Conservation (phyloP, 2,113 vertebrate species). For the Peromyscus maniculatus region DNA sequence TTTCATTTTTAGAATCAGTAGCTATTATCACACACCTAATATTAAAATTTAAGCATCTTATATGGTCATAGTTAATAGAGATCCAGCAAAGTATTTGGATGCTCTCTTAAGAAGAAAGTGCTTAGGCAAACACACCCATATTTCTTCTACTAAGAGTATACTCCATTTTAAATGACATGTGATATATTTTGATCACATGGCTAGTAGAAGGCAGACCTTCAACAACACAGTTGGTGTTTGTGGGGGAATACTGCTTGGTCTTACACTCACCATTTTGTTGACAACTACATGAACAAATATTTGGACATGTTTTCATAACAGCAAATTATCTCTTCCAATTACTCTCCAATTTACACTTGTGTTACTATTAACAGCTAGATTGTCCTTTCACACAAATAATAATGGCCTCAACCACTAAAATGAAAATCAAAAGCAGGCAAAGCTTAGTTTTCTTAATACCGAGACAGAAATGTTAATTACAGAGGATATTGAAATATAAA, state of each 20-base stretch:
- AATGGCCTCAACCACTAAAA: conserved; percentile 72
- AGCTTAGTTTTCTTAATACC: conserved; percentile 74
- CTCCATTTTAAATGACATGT: neutral
- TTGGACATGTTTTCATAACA: conserved; percentile 78
- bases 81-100: neutral
- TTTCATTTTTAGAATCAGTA: neutral
- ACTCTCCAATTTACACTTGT: conserved; percentile 74
- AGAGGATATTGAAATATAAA: conserved; percentile 81
- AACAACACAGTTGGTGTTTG: neutral
- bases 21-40: neutral
- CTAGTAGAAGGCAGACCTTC: neutral
- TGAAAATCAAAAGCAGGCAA: conserved; percentile 73
- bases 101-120: neutral
- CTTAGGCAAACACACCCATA: neutral
- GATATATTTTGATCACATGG: neutral
- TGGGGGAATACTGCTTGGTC: conserved; percentile 41
- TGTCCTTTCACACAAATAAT: conserved; percentile 80
- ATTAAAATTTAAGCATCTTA: neutral
- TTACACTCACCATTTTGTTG: conserved; percentile 57
- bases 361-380: conserved; percentile 76
- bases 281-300: conserved; percentile 75
- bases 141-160: neutral
- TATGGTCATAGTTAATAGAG: neutral
- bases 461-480: conserved; percentile 81
- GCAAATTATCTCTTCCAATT: conserved; percentile 77